Percentiles rank a stretch among this genome's conserved stretches.
These are phyloP conservation scores for Trematomus loennbergii DNA, from an alignment of 2,113 vertebrate species.

Conservation along the genomic window DNA sequence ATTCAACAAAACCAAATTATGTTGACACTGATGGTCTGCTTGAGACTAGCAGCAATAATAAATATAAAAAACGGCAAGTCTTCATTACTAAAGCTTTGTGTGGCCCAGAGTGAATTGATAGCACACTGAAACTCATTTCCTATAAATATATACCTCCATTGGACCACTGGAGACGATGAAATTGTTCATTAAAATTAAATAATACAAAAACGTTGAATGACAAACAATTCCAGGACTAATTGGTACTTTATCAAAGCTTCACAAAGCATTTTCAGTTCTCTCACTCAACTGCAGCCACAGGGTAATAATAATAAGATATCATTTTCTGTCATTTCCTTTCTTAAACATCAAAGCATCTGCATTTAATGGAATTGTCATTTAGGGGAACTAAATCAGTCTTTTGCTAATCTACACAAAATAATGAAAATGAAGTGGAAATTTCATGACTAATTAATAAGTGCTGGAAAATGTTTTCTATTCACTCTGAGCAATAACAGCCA, in stretches of 20 bases:
- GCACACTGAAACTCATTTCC: constrained; percentile 71
- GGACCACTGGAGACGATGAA: constrained; percentile 37
- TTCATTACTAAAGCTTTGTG: constrained; percentile 71
- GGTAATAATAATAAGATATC: constrained; percentile 5
- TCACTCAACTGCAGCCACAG: constrained; percentile 4
- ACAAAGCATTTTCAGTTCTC: constrained; percentile 22
- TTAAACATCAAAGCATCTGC: constrained; percentile 29
- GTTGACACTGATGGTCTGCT: constrained; percentile 69
- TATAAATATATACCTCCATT: constrained; percentile 65
- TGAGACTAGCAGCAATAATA: constrained; percentile 69
- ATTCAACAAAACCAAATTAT: constrained; percentile 78
- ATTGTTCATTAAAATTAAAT: constrained; percentile 68
- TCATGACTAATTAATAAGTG: constrained; percentile 30
- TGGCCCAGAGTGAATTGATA: constrained; percentile 64
- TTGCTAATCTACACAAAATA: constrained; percentile 24
- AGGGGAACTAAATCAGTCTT: constrained; percentile 3
- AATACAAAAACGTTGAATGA: constrained; percentile 57
- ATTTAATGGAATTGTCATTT: constrained; percentile 27
- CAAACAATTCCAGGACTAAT: constrained; percentile 50
- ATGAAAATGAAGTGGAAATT: constrained; percentile 16
- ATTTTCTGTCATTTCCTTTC: constrained; percentile 17
- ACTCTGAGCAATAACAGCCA: constrained; percentile 33
- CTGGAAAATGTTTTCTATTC: constrained; percentile 19
- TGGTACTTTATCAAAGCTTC: constrained; percentile 35
- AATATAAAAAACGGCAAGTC: constrained; percentile 61